phyloP scores from a whole-genome alignment of 2,797 vertebrate species.

The Diplodus sargus region DNA sequence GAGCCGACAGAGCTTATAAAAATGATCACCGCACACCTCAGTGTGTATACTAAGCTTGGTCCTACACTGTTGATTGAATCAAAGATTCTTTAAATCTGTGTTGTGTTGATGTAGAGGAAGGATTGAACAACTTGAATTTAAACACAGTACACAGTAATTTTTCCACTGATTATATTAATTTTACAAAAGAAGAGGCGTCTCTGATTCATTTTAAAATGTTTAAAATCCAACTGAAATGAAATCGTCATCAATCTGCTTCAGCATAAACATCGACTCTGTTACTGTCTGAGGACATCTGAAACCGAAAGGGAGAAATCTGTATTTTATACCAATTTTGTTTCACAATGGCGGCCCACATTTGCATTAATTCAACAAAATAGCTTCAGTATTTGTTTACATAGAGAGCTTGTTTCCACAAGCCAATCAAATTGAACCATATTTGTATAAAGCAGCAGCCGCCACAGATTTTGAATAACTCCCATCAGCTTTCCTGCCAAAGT shows the following conservation, averaged over 20 bases:
- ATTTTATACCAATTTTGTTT: background rate
- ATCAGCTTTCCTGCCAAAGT: background rate
- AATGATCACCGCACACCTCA: background rate
- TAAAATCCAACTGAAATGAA: conserved; percentile 6
- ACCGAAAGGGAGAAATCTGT: background rate
- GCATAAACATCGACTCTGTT: background rate
- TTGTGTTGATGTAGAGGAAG: background rate
- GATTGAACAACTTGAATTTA: background rate
- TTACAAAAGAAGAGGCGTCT: background rate
- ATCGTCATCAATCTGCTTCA: background rate
- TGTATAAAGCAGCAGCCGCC: background rate
- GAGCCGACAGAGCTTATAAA: background rate
- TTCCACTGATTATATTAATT: conserved; percentile 12
- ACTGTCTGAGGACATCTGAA: background rate
- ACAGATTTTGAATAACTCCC: background rate
- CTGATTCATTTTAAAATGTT: background rate
- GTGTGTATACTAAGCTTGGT: conserved; percentile 15
- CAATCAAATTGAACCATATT: background rate
- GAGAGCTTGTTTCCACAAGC: background rate
- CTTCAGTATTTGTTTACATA: background rate
- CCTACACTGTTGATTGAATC: conserved; percentile 4
- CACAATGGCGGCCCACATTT: background rate
- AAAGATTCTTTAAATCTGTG: background rate
- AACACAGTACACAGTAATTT: background rate
- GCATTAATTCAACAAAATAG: background rate